A percentile compares a stretch with the other conserved stretches of the same genome.
phyloP scores from a whole-genome alignment of 2,888 invertebrate genomes.

The Quadroppia sp. region DNA sequence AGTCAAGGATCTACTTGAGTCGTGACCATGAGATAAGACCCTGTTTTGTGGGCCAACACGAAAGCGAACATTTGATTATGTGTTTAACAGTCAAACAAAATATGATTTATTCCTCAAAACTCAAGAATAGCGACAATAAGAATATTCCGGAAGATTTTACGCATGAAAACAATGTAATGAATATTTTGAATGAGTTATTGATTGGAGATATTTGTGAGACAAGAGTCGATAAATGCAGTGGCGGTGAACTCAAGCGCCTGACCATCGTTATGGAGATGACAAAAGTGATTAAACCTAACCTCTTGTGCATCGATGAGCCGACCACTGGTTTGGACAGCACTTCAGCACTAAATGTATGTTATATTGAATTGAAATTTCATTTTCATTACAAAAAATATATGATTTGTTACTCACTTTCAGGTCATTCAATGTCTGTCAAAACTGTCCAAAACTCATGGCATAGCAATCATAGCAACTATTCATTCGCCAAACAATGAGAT shows the following conservation, averaged over 20 bases:
- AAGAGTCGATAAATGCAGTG: neutral
- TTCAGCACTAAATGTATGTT: no score
- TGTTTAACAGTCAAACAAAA: conserved; percentile 16
- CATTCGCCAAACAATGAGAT: conserved; percentile 24
- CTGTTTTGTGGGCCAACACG: conserved; percentile 5
- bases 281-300: neutral
- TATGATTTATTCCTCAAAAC: conserved; percentile 26
- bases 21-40: neutral
- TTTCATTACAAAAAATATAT: no score
- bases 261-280: neutral
- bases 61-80: neutral
- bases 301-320: conserved; percentile 34
- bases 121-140: conserved; percentile 1
- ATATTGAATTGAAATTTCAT: no score
- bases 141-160: neutral
- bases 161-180: neutral
- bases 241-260: conserved; percentile 16
- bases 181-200: neutral
- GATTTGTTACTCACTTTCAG: no score
- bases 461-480: conserved; percentile 2
- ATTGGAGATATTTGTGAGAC: neutral
- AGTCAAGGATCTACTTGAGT: neutral
- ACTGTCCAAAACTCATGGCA: neutral
- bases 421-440: neutral
- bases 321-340: conserved; percentile 30